Conservation (phyloP, 2,888 invertebrate species). For the Cheilosia soror region DNA sequence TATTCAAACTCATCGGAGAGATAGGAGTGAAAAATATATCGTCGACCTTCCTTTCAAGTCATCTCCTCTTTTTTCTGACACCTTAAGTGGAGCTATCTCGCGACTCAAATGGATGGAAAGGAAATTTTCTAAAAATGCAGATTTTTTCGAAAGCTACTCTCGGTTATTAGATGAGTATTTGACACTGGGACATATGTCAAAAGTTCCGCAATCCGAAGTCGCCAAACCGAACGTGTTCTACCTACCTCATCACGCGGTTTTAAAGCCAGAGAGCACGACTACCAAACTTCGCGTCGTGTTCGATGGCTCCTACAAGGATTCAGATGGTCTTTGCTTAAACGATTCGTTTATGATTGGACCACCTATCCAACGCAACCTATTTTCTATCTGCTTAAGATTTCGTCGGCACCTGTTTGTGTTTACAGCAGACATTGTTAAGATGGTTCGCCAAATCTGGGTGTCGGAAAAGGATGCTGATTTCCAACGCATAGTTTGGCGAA, state of each 20-base stretch:
- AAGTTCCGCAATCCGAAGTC: neutral
- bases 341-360: no score
- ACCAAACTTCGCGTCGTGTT: constrained; percentile 37
- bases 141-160: neutral
- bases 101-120: no score
- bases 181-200: neutral
- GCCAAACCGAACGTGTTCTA: constrained; percentile 34
- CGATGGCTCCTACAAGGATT: no score
- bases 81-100: no score
- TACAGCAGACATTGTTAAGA: no score
- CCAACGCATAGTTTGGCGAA: constrained; percentile 9
- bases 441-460: no score
- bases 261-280: constrained; percentile 52
- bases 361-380: constrained; percentile 14
- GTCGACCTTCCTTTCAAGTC: no score
- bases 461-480: neutral
- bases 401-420: constrained; percentile 5
- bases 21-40: no score
- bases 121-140: no score
- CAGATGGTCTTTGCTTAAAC: no score
- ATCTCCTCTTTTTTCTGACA: no score
- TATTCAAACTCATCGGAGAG: no score
- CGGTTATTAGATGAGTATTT: neutral
- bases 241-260: constrained; percentile 66
- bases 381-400: constrained; percentile 16